Evolutionary conservation across 2,797 vertebrate species (phyloP).

Genomic region (Tachyglossus aculeatus): DNA sequence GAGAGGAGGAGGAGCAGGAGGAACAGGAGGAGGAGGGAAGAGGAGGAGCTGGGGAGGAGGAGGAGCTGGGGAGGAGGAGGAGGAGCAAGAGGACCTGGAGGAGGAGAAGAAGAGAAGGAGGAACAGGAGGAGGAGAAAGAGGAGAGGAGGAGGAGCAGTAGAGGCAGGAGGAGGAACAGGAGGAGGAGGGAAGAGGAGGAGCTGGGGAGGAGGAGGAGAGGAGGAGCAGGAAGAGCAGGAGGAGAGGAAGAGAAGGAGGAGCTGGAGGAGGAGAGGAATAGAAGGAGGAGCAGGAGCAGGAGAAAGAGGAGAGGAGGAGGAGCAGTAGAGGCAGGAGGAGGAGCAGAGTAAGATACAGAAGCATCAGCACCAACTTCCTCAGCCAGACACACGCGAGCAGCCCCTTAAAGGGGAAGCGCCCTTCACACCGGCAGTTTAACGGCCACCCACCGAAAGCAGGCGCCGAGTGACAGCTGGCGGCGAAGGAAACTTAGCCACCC

Average conservation of each 20-base stretch:
- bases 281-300: background rate
- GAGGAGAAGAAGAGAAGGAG: background rate
- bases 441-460: background rate
- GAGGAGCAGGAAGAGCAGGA: too few relatives aligned
- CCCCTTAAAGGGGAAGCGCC: conserved; percentile 34
- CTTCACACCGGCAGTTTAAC: background rate
- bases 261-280: background rate
- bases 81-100: background rate
- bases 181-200: too few relatives aligned
- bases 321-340: background rate
- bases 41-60: too few relatives aligned
- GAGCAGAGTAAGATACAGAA: too few relatives aligned
- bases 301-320: background rate
- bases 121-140: background rate
- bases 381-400: background rate
- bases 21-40: too few relatives aligned
- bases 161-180: background rate
- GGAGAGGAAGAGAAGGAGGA: too few relatives aligned
- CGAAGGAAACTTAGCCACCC: too few relatives aligned
- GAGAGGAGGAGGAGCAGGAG: too few relatives aligned
- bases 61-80: background rate
- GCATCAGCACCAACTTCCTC: conserved; percentile 3
- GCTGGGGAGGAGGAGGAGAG: background rate
- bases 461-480: fast-evolving
- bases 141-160: background rate